These are phyloP conservation scores for Rhynchomys soricoides DNA, from an alignment of 2,113 vertebrate genomes.

Conservation along the genomic window DNA sequence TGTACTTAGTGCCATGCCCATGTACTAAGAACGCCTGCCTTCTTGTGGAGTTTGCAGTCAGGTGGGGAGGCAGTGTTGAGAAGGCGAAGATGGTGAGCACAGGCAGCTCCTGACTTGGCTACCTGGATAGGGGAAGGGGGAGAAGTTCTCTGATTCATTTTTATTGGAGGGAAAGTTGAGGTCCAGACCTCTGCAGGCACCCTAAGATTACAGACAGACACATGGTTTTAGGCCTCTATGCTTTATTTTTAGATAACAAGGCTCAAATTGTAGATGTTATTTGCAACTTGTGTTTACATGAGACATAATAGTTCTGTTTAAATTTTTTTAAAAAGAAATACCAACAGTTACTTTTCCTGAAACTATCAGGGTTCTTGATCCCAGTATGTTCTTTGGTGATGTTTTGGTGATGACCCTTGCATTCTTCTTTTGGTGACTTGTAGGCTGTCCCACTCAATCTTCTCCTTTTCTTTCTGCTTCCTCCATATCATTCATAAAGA, in stretches of 20 bases:
- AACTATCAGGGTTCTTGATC: not conserved
- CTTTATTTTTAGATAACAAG: constrained; percentile 34
- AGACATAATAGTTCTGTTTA: constrained; percentile 39
- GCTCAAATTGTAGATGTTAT: constrained; percentile 19
- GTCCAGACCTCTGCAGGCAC: not conserved
- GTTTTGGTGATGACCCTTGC: not conserved
- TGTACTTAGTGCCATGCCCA: not conserved
- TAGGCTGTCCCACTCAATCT: not conserved
- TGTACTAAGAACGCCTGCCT: not conserved
- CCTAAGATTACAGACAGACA: not conserved
- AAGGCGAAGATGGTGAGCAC: constrained; percentile 12
- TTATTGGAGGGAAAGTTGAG: not conserved
- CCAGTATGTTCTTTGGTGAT: constrained; percentile 7
- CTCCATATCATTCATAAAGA: constrained; percentile 23
- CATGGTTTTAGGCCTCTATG: not conserved
- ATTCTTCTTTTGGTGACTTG: constrained; percentile 47
- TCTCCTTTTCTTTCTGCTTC: constrained; percentile 33
- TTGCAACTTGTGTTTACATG: constrained; percentile 48
- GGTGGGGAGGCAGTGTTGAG: not conserved
- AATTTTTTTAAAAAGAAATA: not conserved
- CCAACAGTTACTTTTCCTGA: not conserved
- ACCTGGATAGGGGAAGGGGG: not conserved
- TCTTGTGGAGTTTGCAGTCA: not conserved
- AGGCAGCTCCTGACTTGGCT: not conserved
- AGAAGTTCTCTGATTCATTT: not conserved